Conservation (phyloP, 2,113 vertebrate genomes). For the Eleginops maclovinus region DNA sequence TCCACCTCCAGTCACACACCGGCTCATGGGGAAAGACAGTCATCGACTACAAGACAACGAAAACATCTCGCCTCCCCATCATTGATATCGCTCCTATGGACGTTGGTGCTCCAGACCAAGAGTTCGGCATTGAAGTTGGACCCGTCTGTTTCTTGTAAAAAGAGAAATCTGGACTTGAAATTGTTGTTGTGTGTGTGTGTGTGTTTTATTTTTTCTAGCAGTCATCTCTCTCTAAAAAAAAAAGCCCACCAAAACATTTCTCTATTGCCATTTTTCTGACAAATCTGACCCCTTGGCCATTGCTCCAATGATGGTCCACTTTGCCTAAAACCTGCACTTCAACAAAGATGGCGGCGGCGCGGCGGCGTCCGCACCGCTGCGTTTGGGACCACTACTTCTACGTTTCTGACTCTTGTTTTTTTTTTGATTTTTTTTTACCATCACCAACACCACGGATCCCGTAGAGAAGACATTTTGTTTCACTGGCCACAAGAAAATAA, state of each 20-base stretch:
- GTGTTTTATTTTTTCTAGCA: slow-evolving; percentile 89
- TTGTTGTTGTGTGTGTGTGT: slow-evolving; percentile 87
- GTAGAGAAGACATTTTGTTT: slow-evolving; percentile 89
- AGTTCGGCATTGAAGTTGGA: slow-evolving; percentile 96
- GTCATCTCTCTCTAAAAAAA: slow-evolving; percentile 91
- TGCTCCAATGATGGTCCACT: slow-evolving; percentile 87
- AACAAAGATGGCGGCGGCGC: slow-evolving; percentile 86
- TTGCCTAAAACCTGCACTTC: slow-evolving; percentile 89
- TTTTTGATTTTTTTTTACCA: slow-evolving; percentile 74
- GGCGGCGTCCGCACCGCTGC: slow-evolving; percentile 74
- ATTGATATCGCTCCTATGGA: slow-evolving; percentile 99
- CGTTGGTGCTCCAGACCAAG: slow-evolving; percentile 96
- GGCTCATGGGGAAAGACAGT: slow-evolving; percentile 97
- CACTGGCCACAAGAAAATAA: slow-evolving; percentile 91
- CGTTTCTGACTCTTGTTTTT: slow-evolving; percentile 69
- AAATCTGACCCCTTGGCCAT: slow-evolving; percentile 81
- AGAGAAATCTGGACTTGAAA: slow-evolving; percentile 98
- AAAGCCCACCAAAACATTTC: slow-evolving; percentile 78
- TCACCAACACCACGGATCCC: slow-evolving; percentile 85
- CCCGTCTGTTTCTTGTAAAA: slow-evolving; percentile 99
- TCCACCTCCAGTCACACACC: slow-evolving; percentile 91
- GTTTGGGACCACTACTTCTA: slow-evolving; percentile 86
- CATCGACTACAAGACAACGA: slow-evolving; percentile 98
- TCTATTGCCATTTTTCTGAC: slow-evolving; percentile 86
- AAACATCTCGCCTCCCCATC: slow-evolving; percentile 98